A percentile compares a stretch with the other conserved stretches of the same genome.
phyloP scores from a whole-genome alignment of 64 coral and sea anemone species.

The Stichodactyla helianthus region DNA sequence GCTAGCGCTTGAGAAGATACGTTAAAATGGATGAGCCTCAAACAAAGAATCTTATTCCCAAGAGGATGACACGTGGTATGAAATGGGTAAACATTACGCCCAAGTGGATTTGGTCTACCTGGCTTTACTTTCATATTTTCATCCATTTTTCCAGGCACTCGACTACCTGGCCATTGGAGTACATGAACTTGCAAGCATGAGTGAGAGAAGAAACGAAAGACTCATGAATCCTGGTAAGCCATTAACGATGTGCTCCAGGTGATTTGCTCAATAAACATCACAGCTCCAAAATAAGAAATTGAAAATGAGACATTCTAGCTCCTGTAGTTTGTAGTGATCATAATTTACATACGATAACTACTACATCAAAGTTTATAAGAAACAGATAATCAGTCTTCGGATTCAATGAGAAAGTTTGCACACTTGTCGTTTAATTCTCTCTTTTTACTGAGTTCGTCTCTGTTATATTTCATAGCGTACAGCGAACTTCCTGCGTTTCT shows the following conservation, averaged over 20 bases:
- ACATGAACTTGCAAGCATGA: slow-evolving; percentile 90
- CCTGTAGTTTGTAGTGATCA: no score
- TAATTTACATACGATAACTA: no score
- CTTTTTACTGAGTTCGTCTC: background rate
- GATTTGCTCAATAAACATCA: no score
- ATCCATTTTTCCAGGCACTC: slow-evolving; percentile 50
- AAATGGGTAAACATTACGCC: no score
- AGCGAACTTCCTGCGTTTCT: slow-evolving; percentile 90
- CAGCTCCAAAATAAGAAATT: no score
- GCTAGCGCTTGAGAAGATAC: no score
- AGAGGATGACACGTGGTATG: no score
- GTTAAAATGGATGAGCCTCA: no score
- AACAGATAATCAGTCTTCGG: no score
- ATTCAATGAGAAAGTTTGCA: background rate
- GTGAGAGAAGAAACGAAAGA: slow-evolving; percentile 83
- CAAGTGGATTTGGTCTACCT: background rate
- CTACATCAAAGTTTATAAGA: no score
- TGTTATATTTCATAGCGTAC: slow-evolving; percentile 40
- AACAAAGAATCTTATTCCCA: no score
- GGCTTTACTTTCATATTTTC: background rate
- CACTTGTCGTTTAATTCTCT: background rate
- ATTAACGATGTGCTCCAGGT: background rate
- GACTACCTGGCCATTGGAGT: slow-evolving; percentile 98
- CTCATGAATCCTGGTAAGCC: slow-evolving; percentile 88
- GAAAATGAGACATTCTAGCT: no score